Evolutionary conservation across 2,888 invertebrate species (phyloP), one percentile per base, ranked within the genome.

Genomic region (Amaurobius ferox): DNA sequence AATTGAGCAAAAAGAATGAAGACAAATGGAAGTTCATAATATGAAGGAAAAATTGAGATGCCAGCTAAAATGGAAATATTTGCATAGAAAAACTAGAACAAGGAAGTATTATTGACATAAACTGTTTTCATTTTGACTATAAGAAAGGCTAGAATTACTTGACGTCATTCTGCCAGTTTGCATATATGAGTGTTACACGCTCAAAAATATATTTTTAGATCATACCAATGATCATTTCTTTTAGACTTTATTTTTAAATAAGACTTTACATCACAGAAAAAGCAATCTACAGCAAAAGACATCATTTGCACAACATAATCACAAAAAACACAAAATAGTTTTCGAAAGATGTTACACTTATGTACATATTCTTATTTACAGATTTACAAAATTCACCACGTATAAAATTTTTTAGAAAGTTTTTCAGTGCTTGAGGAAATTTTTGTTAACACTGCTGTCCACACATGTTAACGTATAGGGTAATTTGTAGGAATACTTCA

Each of bases 241-340:
- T 23, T 23, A 55, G 55, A 55, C 55, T 23, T 55, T 55, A 23
- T 55, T 55, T 23, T 23, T 55, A 55, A 55, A 55, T 55, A 55
- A 55, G 55, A 55, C 55, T 28, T 72, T 48, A 64, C 71, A 72
- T 23, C 48, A 70, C 62, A 62, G 29, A n/a, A 66, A 64, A 72
- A 72, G 71, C 64, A 71, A 79, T 72, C 39, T 79, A 72, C 62
- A 64, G 72, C 70, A 64, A 79, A 79, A 79, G 62, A 70, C 70
- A 62, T 44, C 16, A 44, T 44, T 44, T 44, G 44, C 16, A 44
- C 5, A 55, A 55, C 55, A 72, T 48, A 44, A 29, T 48, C 40
- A 72, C 71, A 40, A 79, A 72, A 72, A 79, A 79, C 79, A 79
- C 32, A 44, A 28, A 66, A 77, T 78, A 79, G 71, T 44, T 79